Base-by-base conservation (phyloP, 1,140 invertebrate species). In the Bombus polaris region DNA sequence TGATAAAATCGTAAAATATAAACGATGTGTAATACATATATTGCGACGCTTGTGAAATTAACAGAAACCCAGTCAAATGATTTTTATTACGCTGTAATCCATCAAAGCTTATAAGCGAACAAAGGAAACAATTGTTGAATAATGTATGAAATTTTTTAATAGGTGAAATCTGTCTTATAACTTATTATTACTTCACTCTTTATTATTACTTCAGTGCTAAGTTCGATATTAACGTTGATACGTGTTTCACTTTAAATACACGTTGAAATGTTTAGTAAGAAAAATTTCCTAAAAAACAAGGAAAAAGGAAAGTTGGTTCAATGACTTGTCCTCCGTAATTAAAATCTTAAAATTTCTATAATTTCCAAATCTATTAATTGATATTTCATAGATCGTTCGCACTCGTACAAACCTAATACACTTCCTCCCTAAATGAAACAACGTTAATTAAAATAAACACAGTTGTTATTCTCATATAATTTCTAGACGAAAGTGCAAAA, bases 191-290 rank as follows among this genome's bases (percentile, higher is more conserved):
- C n/a, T 32, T 32, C 39, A 28, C 12, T 44, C 10, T 44, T 13
- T 44, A 44, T 44, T 44, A 44, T 44, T 53, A 22, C 47, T 53
- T 53, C 47, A 8, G 47, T 53, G 47, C 47, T 22, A 53, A 53
- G 47, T 53, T 53, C 57, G 62, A 59, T 77, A 22, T 62, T 66
- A 66, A 78, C 59, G 76, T 59, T 66, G 76, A 66, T 78, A 35
- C 9, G 39, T 66, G 9, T 78, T 25, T 74, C 18, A 28, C 1
- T 53, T 8, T 18, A 53, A 8, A 53, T 53, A 18, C 0, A 22
- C 0, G 47, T 53, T 5, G 47, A 22, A 22, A 22, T 8, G 5
- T 53, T 53, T 53, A 22, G 5, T 53, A 22, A 53, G 18, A 53
- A 1, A 53, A 53, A 22, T 53, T 8, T 53, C 47, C 15, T 22